phyloP scores from a whole-genome alignment of 2,113 vertebrate species.

The Alethe castanea region DNA sequence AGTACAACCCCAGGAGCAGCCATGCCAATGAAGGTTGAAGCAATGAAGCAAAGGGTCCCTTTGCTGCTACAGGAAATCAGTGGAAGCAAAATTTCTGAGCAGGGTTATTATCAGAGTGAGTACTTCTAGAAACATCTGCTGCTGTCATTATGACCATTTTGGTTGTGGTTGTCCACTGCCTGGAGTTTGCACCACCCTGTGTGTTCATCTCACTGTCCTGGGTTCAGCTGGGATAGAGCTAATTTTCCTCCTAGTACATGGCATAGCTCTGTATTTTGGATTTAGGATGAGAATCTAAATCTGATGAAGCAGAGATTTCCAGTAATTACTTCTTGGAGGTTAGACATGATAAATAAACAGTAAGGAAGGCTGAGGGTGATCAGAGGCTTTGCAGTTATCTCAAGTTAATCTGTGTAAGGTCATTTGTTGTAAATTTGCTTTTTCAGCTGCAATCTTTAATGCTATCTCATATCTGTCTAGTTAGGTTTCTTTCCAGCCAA shows the following conservation, averaged over 20 bases:
- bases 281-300: neutral
- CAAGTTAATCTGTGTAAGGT: neutral
- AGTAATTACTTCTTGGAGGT: neutral
- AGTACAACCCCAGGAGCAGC: neutral
- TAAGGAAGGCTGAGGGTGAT: neutral
- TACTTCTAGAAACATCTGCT: neutral
- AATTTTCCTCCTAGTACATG: neutral
- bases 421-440: neutral
- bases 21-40: neutral
- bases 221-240: neutral
- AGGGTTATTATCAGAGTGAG: neutral
- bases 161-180: neutral
- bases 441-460: neutral
- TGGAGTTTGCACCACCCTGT: neutral
- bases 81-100: neutral
- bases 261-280: neutral
- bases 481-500: neutral
- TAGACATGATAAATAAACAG: neutral
- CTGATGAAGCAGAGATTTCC: neutral
- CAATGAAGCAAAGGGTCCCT: neutral
- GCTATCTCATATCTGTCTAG: neutral
- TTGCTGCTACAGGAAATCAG: neutral
- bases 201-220: neutral
- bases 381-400: neutral
- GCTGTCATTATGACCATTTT: neutral